Base-by-base conservation (phyloP, 1,140 invertebrate species). In the Reticulitermes speratus region DNA sequence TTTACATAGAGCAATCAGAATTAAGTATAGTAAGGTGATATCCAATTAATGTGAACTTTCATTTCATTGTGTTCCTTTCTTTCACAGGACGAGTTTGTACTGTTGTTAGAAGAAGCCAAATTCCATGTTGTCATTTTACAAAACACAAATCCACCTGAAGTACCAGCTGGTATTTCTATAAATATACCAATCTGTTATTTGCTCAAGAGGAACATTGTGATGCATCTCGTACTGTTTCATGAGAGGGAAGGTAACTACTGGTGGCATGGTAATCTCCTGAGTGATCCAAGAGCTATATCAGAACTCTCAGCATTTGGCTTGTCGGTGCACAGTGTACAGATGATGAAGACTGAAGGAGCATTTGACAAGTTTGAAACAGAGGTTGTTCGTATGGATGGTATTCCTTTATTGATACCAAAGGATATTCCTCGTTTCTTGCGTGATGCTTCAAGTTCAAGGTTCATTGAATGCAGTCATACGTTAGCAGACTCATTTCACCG, bases 401-500 rank as follows among this genome's bases (percentile, higher is more conserved):
- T 87, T 9, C 45, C 55, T 32, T 2, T 87, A 6, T 45, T 86
- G 16, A 65, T 87, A 81, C 87, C 87, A 44, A 86, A 85, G 44
- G 75, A 87, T 59, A 86, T 85, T 38, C 11, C 52, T 8, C 69
- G 55, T 30, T 87, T 87, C 65, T 82, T 87, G 38, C 55, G 44
- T 85, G 85, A 86, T 84, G 55, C 44, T 38, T 44, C 9, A 19
- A n/a, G n/a, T 87, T 86, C 84, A 44, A 87, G 85, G 52, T 83
- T 84, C 86, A 86, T 87, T 75, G 85, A 87, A 83, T 88, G 83
- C 59, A 91, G 92, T 87, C 88, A 90, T 38, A 89, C 88, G 38
- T 89, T 90, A 86, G 91, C 92, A 3, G 87, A 89, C 69, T 84
- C 87, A 38, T 93, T 92, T 88, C 87, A 90, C 84, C 87, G 86